Base-by-base conservation (phyloP, 2,797 vertebrate species). In the Vultur gryphus region DNA sequence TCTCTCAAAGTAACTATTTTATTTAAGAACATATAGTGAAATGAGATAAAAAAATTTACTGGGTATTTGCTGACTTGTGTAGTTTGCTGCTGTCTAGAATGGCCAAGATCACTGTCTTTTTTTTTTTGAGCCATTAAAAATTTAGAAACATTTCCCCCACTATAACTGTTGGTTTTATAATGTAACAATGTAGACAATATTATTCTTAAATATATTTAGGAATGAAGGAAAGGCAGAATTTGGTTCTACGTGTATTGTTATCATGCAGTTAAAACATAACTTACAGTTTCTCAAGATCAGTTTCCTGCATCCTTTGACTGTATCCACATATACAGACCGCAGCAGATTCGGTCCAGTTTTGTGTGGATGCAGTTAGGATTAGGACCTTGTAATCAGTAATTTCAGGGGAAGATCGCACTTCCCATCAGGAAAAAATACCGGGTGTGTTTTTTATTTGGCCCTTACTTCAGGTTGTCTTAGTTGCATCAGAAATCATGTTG, bases 381-480 rank as follows among this genome's bases (percentile, higher is more conserved):
- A 65, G 62, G 43, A 39, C 64, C 52, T 77, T 33, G 48, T 84
- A 70, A 87, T 90, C 90, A 89, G 86, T 84, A 88, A 79, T 89
- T 96, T 93, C 39, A 82, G 84, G 86, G 90, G 62, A 96, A 91
- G 73, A 80, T 90, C 2, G 7, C 25, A 43, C 58, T 97, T 96
- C 95, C 89, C 3, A 35, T 77, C 86, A 65, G 86, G 86, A 94
- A 92, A 81, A 90, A 93, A 77, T 44, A 83, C 11, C 0, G 1
- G 2, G 6, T 29, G 13, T 35, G 21, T 14, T 66, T 94, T 93
- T 81, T 52, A 10, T 90, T 95, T 86, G 62, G 5, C 48, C 17
- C 13, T 92, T 62, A 48, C 29, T 80, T 24, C 26, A 33, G 5
- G 5, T 78, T 2, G 0, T 81, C 35, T 69, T 78, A 84, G 61